Percentiles rank a stretch among this genome's conserved stretches.
These are phyloP conservation scores for Antheraea pernyi DNA, from an alignment of 1,140 invertebrate genomes.

Conservation along the genomic window DNA sequence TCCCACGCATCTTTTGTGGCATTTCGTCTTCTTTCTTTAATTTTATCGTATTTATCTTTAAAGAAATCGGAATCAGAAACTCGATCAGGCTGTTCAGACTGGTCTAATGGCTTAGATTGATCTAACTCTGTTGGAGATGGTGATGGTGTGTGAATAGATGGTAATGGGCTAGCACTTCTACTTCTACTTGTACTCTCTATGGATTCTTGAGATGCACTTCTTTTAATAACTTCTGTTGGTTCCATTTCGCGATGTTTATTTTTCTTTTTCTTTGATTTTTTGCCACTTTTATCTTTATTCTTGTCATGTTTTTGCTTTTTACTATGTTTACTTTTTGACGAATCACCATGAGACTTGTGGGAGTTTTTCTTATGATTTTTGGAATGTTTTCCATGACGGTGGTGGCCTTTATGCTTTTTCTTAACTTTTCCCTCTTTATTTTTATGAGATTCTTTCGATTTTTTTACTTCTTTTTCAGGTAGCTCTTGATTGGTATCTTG, in stretches of 20 bases:
- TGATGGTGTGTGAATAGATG: slow-evolving; percentile 64
- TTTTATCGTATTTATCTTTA: slow-evolving; percentile 82
- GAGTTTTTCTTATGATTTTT: slow-evolving; percentile 67
- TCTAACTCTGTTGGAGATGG: slow-evolving; percentile 50
- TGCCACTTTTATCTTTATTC: slow-evolving; percentile 63
- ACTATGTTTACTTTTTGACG: slow-evolving; percentile 53
- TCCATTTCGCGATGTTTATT: slow-evolving; percentile 58
- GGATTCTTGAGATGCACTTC: slow-evolving; percentile 52
- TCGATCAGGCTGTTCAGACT: slow-evolving; percentile 47
- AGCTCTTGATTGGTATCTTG: slow-evolving; percentile 55
- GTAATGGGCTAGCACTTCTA: slow-evolving; percentile 66
- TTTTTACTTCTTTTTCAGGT: slow-evolving; percentile 40
- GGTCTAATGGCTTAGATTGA: slow-evolving; percentile 40
- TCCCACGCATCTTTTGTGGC: slow-evolving; percentile 69
- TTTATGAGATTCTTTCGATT: slow-evolving; percentile 71
- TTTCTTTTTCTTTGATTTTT: slow-evolving; percentile 71
- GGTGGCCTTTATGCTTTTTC: slow-evolving; percentile 75
- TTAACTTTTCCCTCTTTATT: slow-evolving; percentile 69
- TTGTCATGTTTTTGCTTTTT: slow-evolving; percentile 59
- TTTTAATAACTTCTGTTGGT: slow-evolving; percentile 38
- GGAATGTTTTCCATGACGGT: slow-evolving; percentile 78
- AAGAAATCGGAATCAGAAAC: slow-evolving; percentile 35
- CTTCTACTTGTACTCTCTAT: slow-evolving; percentile 70
- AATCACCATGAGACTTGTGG: slow-evolving; percentile 46
- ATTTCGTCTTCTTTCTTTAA: slow-evolving; percentile 83